These are phyloP conservation scores for Benthosema pterotum DNA, from an alignment of 2,797 vertebrate genomes.

Conservation along the genomic window DNA sequence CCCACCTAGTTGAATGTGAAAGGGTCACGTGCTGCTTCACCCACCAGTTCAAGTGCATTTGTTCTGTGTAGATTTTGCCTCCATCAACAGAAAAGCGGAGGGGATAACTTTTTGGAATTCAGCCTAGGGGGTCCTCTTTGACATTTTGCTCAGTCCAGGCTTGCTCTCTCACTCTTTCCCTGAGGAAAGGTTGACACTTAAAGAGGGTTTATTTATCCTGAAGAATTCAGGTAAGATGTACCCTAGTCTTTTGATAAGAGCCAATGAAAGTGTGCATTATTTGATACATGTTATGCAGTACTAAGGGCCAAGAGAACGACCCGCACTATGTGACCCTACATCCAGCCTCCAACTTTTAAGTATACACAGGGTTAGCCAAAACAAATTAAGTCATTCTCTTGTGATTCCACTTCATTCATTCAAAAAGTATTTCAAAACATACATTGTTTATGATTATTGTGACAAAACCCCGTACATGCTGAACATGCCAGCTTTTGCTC, in stretches of 20 bases:
- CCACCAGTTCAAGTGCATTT: constrained; percentile 70
- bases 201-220: constrained; percentile 68
- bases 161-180: constrained; percentile 72
- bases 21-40: constrained; percentile 64
- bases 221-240: constrained; percentile 78
- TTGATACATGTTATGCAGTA: background rate
- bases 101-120: constrained; percentile 85
- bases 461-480: background rate
- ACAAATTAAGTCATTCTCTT: background rate
- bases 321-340: background rate
- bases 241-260: constrained; percentile 5
- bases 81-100: constrained; percentile 83
- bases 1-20: constrained; percentile 53
- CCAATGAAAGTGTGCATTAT: background rate
- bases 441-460: background rate
- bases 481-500: background rate
- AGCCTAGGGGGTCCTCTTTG: constrained; percentile 78
- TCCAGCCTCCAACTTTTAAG: background rate
- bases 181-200: constrained; percentile 67
- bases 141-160: constrained; percentile 69
- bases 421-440: background rate
- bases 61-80: constrained; percentile 80
- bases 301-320: constrained; percentile 4
- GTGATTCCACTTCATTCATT: background rate
- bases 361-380: too few species aligned